Conservation (phyloP, 2,797 vertebrate genomes). For the Galagoides demidoff region DNA sequence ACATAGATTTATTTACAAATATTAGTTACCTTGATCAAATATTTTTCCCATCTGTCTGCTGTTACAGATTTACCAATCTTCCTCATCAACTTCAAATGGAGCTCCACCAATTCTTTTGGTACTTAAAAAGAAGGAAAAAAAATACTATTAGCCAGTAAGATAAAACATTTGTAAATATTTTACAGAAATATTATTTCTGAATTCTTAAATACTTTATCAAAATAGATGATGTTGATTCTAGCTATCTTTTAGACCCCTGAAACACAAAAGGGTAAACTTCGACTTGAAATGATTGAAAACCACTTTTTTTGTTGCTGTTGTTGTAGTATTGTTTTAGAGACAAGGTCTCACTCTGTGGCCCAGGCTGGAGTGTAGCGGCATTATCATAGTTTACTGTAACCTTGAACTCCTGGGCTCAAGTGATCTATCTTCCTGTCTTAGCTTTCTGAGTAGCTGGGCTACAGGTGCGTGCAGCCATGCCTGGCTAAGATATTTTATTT, state of each 20-base stretch:
- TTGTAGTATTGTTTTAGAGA: not conserved
- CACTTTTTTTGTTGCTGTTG: not conserved
- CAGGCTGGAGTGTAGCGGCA: not conserved
- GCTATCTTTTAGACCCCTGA: not conserved
- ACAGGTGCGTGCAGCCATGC: not conserved
- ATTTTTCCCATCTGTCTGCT: slow-evolving; percentile 98
- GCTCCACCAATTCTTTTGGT: slow-evolving; percentile 96
- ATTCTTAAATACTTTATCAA: slow-evolving; percentile 32
- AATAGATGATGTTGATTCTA: not conserved
- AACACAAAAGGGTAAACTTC: slow-evolving; percentile 41
- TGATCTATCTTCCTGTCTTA: not conserved
- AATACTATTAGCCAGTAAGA: slow-evolving; percentile 57
- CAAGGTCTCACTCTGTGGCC: not conserved
- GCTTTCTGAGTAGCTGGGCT: not conserved
- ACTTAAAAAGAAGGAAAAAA: slow-evolving; percentile 86
- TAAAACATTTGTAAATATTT: slow-evolving; percentile 34
- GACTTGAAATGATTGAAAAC: slow-evolving; percentile 32
- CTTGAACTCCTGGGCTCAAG: not conserved
- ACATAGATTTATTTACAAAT: slow-evolving; percentile 42
- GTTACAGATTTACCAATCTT: slow-evolving; percentile 98
- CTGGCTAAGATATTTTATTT: not conserved
- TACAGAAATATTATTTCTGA: not conserved
- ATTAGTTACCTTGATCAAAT: slow-evolving; percentile 94
- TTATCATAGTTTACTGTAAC: not conserved
- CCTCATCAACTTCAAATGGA: slow-evolving; percentile 97